Base-by-base conservation (phyloP, 2,113 vertebrate species). In the Tachuris rubrigastra region DNA sequence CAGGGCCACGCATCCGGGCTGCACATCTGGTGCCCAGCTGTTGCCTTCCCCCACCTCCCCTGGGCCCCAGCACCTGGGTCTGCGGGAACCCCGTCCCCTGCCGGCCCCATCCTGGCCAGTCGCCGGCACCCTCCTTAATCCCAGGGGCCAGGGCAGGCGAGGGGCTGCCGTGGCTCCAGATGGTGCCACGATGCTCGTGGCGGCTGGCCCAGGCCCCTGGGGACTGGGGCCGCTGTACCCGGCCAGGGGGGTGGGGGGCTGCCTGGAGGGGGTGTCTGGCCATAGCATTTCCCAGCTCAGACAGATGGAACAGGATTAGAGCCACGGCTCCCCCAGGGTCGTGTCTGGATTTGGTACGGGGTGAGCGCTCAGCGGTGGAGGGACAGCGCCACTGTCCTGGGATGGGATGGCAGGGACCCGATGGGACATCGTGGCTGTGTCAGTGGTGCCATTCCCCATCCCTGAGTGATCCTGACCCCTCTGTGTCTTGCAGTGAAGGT, bases 401-500 rank as follows among this genome's bases (percentile, higher is more conserved):
- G 27, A 6, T 15, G 58, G 63, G 73, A 41, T n/a, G 56, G 47
- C 0, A 0, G 69, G 41, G 73, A 60, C 7, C 2, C 5, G 0
- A 0, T 24, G 85, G 87, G 77, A n/a, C 42, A 12, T 5, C 0
- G 4, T 14, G 72, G 47, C 56, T 6, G 20, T 52, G 87, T 46
- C 90, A 16, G 33, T 1, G 2, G 14, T 33, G 73, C 8, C 1
- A 0, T 35, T 28, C 30, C n/a, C 52, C 52, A 2, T 39, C 44
- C 42, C 58, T 1, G 2, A 11, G 12, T 6, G 46, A 73, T 6
- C 42, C 69, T 4, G 1, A 72, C 67, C 69, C 88, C 74, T 75
- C 66, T 71, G 27, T 94, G 60, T 88, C 86, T 98, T 98, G 50
- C 98, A 99, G 99, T 25, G 99, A 99, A 97, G 99, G 99, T 1